A percentile compares a stretch with the other conserved stretches of the same genome.
phyloP scores from a whole-genome alignment of 2,888 invertebrate genomes.

The Cryptophagus acutangulus region DNA sequence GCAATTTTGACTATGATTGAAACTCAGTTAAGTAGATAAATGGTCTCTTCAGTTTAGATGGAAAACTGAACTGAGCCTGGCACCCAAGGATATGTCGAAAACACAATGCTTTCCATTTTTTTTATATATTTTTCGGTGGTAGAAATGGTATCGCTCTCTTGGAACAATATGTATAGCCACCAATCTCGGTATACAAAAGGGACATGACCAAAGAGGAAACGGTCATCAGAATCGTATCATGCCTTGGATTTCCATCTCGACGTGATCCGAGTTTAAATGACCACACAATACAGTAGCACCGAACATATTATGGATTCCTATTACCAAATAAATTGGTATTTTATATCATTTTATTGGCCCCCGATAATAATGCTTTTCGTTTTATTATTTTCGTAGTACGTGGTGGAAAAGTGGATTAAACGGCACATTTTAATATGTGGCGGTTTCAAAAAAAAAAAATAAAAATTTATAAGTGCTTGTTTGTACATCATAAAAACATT shows the following conservation, averaged over 20 bases:
- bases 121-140: too few relatives aligned
- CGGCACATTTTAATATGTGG: too few relatives aligned
- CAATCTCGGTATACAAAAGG: slow-evolving; percentile 32
- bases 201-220: slow-evolving; percentile 27
- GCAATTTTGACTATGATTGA: slow-evolving; percentile 39
- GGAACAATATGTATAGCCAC: slow-evolving; percentile 34
- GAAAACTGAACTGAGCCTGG: slow-evolving; percentile 17
- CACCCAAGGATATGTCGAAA: slow-evolving; percentile 19
- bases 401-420: too few relatives aligned
- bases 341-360: slow-evolving; percentile 12
- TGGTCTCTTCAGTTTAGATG: slow-evolving; percentile 29
- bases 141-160: slow-evolving; percentile 28
- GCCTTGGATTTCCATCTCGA: slow-evolving; percentile 24
- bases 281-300: slow-evolving; percentile 13
- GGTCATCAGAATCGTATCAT: slow-evolving; percentile 37
- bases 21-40: slow-evolving; percentile 42
- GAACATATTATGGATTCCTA: slow-evolving; percentile 10
- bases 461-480: too few relatives aligned
- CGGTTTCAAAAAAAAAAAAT: too few relatives aligned
- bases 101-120: slow-evolving; percentile 32
- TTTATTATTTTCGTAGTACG: too few relatives aligned
- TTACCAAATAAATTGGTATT: slow-evolving; percentile 17
- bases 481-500: slow-evolving; percentile 24
- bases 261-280: slow-evolving; percentile 22
- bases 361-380: too few relatives aligned